phyloP scores from a whole-genome alignment of 92 coral and sea anemone species.

The Epizoanthus stellaris region DNA sequence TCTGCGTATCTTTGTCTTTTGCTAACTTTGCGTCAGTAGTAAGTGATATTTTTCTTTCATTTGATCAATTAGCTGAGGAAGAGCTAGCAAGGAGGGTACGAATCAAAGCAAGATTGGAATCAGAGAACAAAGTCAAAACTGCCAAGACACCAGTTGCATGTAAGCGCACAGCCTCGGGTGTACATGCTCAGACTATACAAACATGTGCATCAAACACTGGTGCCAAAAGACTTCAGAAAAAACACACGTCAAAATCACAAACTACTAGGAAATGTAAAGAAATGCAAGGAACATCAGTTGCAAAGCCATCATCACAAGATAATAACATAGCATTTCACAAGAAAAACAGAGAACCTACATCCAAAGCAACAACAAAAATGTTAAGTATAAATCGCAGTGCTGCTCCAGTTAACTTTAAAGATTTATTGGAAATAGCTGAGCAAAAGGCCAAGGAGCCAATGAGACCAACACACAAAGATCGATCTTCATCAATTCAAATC shows the following conservation, averaged over 20 bases:
- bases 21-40: neutral
- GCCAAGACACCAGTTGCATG: conserved; percentile 18
- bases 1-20: neutral
- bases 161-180: neutral
- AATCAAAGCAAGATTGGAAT: conserved; percentile 81
- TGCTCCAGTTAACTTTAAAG: conserved; percentile 73
- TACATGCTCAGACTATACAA: neutral
- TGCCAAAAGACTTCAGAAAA: neutral
- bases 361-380: conserved; percentile 21
- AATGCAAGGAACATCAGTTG: neutral
- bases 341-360: neutral
- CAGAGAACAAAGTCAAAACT: conserved; percentile 33
- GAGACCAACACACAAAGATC: neutral
- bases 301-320: neutral
- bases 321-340: neutral
- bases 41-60: neutral
- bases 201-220: neutral
- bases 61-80: conserved; percentile 66
- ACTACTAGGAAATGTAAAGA: neutral
- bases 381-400: neutral
- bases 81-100: conserved; percentile 89
- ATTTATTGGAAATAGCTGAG: conserved; percentile 89
- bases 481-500: neutral
- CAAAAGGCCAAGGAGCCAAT: conserved; percentile 50
- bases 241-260: neutral